Evolutionary conservation across 2,888 invertebrate genomes (phyloP), one percentile per base, ranked within the genome.

Genomic region (Ganaspis brasiliensis): DNA sequence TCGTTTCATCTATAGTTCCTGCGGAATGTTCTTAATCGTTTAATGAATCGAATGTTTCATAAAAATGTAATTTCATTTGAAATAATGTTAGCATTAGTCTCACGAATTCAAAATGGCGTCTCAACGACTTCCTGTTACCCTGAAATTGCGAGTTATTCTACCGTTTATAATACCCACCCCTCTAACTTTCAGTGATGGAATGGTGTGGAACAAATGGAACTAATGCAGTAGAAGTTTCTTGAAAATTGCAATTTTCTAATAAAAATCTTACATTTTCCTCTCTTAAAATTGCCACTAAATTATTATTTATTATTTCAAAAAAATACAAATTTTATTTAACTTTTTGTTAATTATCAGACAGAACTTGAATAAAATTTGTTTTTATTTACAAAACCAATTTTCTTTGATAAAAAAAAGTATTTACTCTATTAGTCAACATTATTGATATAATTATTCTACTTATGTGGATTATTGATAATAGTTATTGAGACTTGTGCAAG

Each of bases 121-220:
- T 1, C 45, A 67, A 40, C 45, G 26, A 67, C 67, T 67, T 67
- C 45, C 67, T 45, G 45, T 67, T 40, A 67, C 45, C 45, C 67
- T 45, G 45, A 67, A 67, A 67, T 67, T 67, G 45, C 67, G 67
- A 67, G 40, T 67, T 67, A 67, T 67, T 67, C 67, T 67, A 45
- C 67, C 67, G 67, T 67, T 67, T 67, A 45, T 67, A 67, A 67
- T 67, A 67, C 67, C 45, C 45, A 67, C 40, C 67, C 67, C 40
- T 21, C 67, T 67, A 67, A 67, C 24, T 67, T 67, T 45, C 67
- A 67, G 67, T 45, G 40, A 67, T 67, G 67, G 67, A 67, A 67
- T 67, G 67, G 67, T 24, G 45, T 67, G 67, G 67, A 67, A 67
- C 67, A 67, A 67, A 67, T 67, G 67, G 40, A 67, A 67, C 67